These are phyloP conservation scores for Steromphala cineraria DNA, from an alignment of 2,888 invertebrate genomes.

Conservation along the genomic window DNA sequence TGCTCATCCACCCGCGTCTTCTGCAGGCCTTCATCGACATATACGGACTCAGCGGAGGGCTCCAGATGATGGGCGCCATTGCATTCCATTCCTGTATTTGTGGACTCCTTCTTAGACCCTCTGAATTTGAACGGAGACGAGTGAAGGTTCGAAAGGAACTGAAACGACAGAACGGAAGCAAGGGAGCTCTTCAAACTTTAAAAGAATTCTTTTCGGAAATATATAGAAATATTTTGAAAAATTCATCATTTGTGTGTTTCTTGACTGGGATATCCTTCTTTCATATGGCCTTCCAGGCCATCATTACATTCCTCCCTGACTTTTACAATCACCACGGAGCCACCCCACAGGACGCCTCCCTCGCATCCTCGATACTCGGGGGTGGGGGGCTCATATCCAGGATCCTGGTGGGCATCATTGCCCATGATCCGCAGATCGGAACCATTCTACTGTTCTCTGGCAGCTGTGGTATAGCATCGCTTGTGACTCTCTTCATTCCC, in stretches of 20 bases:
- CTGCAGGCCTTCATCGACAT: constrained; percentile 9
- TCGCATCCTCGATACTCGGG: neutral
- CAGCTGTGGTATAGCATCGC: neutral
- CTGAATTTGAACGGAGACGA: neutral
- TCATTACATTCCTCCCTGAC: neutral
- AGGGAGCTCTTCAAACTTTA: too few species aligned
- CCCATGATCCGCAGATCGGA: neutral
- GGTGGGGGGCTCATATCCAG: neutral
- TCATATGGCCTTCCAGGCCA: neutral
- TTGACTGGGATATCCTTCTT: neutral
- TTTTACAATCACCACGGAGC: neutral
- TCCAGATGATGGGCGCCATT: constrained; percentile 6
- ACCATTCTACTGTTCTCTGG: neutral
- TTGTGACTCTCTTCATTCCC: neutral
- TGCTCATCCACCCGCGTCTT: constrained; percentile 5
- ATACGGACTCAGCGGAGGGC: neutral
- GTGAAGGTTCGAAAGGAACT: neutral
- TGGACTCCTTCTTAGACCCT: constrained; percentile 12
- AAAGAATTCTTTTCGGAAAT: neutral
- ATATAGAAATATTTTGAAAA: neutral
- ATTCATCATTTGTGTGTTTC: neutral
- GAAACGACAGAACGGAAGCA: neutral
- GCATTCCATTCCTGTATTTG: constrained; percentile 7
- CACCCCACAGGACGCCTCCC: neutral
- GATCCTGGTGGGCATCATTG: neutral